Evolutionary conservation across 2,888 invertebrate genomes (phyloP).

Genomic region (Lissocephala sabroskyi): DNA sequence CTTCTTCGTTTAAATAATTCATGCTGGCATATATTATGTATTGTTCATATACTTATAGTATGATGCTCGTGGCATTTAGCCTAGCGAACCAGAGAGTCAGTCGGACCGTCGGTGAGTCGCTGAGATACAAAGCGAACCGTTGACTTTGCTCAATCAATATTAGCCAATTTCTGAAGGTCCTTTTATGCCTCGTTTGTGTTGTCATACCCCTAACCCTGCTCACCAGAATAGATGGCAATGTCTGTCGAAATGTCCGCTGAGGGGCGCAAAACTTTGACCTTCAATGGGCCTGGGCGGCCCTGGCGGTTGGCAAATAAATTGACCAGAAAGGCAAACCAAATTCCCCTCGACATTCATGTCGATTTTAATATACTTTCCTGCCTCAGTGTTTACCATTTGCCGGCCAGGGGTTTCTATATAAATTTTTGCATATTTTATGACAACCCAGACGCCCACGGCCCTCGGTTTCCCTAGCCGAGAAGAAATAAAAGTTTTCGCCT

Average conservation of each 20-base stretch:
- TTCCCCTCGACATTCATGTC: constrained; percentile 23
- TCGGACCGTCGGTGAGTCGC: too few species aligned
- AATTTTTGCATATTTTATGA: constrained; percentile 36
- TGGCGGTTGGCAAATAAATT: constrained; percentile 24
- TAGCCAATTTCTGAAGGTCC: not conserved
- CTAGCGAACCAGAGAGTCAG: too few species aligned
- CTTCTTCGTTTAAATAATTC: too few species aligned
- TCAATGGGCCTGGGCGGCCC: too few species aligned
- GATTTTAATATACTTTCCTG: constrained; percentile 17
- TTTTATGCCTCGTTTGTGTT: not conserved
- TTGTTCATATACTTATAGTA: too few species aligned
- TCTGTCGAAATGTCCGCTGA: not conserved
- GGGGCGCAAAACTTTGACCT: not conserved
- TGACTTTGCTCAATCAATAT: not conserved
- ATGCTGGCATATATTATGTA: too few species aligned
- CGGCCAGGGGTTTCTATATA: not conserved
- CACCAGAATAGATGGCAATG: too few species aligned
- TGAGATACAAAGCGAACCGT: too few species aligned
- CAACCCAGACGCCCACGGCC: constrained; percentile 10
- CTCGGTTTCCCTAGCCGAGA: not conserved
- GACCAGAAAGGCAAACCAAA: constrained; percentile 17
- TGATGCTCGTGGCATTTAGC: too few species aligned
- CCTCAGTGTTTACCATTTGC: too few species aligned
- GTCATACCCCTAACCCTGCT: not conserved
- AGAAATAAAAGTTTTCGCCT: constrained; percentile 40